Evolutionary conservation across 1,140 invertebrate species (phyloP).

Genomic region (Trichonephila clavata): DNA sequence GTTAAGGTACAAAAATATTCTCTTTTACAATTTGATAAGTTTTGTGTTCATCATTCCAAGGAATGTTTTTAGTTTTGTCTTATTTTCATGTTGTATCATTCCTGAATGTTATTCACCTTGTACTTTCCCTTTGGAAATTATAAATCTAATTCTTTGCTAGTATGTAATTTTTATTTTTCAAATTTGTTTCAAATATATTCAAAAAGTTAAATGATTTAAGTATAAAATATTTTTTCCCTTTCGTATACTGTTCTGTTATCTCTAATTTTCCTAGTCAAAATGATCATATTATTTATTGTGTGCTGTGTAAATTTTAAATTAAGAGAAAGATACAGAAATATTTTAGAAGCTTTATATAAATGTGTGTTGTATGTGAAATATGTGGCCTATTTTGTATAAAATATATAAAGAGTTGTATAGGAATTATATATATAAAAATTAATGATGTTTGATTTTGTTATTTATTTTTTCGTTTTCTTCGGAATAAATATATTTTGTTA

Average conservation of each 20-base stretch:
- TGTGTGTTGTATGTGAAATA: not conserved
- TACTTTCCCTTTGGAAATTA: not conserved
- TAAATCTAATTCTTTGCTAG: not conserved
- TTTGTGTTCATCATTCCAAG: not conserved
- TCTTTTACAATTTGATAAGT: too few species aligned
- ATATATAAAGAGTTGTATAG: slow-evolving; percentile 13
- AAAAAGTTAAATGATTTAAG: not conserved
- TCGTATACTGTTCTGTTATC: not conserved
- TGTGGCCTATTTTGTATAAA: slow-evolving; percentile 16
- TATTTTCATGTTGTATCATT: slow-evolving; percentile 11
- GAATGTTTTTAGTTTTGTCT: not conserved
- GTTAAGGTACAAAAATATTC: too few species aligned
- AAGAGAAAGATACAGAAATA: slow-evolving; percentile 9
- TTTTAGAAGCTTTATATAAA: slow-evolving; percentile 28
- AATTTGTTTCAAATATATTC: not conserved
- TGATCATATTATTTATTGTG: slow-evolving; percentile 1
- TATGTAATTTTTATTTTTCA: not conserved
- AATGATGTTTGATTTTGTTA: not conserved
- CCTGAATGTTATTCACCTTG: not conserved
- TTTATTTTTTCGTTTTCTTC: not conserved
- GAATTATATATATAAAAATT: not conserved
- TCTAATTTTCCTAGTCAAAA: slow-evolving; percentile 7
- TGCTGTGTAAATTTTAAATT: slow-evolving; percentile 17
- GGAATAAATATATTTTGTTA: too few species aligned
- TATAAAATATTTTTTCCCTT: not conserved